These are phyloP conservation scores for Lordiphosa clarofinis DNA, from an alignment of 1,140 invertebrate species.

Conservation along the genomic window DNA sequence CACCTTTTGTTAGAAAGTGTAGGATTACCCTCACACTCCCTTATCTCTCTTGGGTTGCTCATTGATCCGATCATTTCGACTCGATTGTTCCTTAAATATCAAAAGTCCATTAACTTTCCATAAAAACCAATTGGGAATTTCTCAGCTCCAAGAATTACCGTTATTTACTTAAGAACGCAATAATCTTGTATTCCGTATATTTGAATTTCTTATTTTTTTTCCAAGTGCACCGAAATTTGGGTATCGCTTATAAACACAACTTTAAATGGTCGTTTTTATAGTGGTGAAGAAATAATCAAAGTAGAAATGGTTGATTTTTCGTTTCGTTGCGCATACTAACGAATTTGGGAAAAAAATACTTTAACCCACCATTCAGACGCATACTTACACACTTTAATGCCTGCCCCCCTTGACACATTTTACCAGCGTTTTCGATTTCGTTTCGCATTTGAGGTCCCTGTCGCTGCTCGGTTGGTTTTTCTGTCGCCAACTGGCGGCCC, in stretches of 20 bases:
- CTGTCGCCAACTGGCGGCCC: conserved; percentile 63
- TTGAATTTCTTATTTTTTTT: too few species aligned
- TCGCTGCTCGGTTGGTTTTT: conserved; percentile 8
- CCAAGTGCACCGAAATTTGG: background rate
- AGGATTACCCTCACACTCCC: too few species aligned
- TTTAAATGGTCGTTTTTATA: conserved; percentile 22
- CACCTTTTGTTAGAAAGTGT: too few species aligned
- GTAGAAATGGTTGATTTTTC: conserved; percentile 78
- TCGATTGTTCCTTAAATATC: too few species aligned
- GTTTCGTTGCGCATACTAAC: conserved; percentile 74
- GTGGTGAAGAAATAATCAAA: conserved; percentile 66
- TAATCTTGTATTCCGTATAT: too few species aligned
- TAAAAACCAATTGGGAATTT: too few species aligned
- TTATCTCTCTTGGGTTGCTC: too few species aligned
- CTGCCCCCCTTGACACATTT: conserved; percentile 41
- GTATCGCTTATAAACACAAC: conserved; percentile 4
- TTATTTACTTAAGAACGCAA: too few species aligned
- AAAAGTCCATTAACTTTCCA: too few species aligned
- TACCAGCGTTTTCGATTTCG: conserved; percentile 64
- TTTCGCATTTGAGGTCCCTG: conserved; percentile 65
- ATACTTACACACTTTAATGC: conserved; percentile 49
- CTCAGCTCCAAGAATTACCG: too few species aligned
- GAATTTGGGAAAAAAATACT: conserved; percentile 53
- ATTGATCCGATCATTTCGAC: too few species aligned
- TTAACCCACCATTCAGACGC: conserved; percentile 40